Evolutionary conservation across 2,113 vertebrate genomes (phyloP), one percentile per base, ranked within the genome.

Genomic region (Neopipo cinnamomea): DNA sequence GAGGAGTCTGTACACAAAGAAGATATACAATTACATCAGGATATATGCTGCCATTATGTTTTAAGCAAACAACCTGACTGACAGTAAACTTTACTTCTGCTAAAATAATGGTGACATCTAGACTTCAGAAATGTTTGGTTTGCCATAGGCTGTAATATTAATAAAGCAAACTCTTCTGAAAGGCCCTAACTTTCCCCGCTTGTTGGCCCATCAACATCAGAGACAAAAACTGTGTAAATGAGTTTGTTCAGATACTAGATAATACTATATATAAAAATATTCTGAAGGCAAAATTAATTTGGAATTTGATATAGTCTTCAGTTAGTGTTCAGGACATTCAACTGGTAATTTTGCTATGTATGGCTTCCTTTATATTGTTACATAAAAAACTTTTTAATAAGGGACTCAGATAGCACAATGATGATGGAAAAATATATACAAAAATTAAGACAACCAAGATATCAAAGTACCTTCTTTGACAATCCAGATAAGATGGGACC

Each of bases 121-220:
- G 14, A 28, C 8, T 66, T 71, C 14, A 53, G 37, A 87, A 59
- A 19, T 12, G 5, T 11, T 87, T 18, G 1, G 1, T 50, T 78
- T 67, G 2, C 5, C 4, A 5, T 14, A 49, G 12, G 4, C 11
- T 81, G 3, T 28, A 62, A n/a, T 31, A 56, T 14, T 22, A 79
- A 31, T 13, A 73, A 28, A 52, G 5, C 11, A 73, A 88, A 55
- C 5, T 41, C 9, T 86, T 83, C 27, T 67, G 46, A 78, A 65
- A 59, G 6, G 23, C 3, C 6, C 9, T 47, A 1, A 58, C 7
- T 21, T 76, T 73, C 7, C 5, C 6, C 1, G 25, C 11, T 33
- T 17, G 6, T 50, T 83, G 17, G 8, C 3, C 14, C 16, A 68
- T 18, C 4, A 79, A 37, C 1, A 12, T 27, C 27, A 62, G 9